phyloP scores from a whole-genome alignment of 2,113 vertebrate genomes.

The Sula dactylatra region DNA sequence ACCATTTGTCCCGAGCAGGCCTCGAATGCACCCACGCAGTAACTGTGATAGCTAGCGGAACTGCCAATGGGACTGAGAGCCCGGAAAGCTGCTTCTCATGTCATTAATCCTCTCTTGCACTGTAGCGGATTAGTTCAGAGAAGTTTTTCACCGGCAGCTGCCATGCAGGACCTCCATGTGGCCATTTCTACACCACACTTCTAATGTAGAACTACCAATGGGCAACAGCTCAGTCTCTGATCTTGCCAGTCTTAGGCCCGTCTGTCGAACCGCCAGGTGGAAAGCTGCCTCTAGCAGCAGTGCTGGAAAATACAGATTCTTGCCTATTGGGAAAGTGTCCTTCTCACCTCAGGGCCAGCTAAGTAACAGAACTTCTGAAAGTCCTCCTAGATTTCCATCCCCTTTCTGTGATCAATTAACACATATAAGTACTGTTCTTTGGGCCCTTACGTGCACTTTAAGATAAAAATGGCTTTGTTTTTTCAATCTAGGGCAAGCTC shows the following conservation, averaged over 20 bases:
- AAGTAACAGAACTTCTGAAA: background rate
- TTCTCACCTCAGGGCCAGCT: background rate
- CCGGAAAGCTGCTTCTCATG: background rate
- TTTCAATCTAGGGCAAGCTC: constrained; percentile 10
- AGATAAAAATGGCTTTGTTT: background rate
- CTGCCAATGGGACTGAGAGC: background rate
- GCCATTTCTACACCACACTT: background rate
- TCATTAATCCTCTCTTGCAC: background rate
- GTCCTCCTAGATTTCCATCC: background rate
- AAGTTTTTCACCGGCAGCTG: background rate
- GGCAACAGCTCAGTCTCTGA: background rate
- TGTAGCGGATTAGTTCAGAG: background rate
- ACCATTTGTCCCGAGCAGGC: background rate
- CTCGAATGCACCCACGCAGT: background rate
- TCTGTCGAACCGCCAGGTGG: background rate
- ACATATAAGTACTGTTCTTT: background rate
- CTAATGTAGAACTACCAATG: background rate
- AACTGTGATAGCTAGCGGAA: background rate
- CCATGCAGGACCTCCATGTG: background rate
- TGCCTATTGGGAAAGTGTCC: background rate
- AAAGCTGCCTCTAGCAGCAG: background rate
- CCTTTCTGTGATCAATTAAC: background rate
- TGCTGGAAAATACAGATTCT: background rate
- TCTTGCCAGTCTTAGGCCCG: background rate
- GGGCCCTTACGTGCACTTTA: background rate